These are phyloP conservation scores for Byasa hedistus DNA, from an alignment of 2,888 invertebrate genomes.

Conservation along the genomic window DNA sequence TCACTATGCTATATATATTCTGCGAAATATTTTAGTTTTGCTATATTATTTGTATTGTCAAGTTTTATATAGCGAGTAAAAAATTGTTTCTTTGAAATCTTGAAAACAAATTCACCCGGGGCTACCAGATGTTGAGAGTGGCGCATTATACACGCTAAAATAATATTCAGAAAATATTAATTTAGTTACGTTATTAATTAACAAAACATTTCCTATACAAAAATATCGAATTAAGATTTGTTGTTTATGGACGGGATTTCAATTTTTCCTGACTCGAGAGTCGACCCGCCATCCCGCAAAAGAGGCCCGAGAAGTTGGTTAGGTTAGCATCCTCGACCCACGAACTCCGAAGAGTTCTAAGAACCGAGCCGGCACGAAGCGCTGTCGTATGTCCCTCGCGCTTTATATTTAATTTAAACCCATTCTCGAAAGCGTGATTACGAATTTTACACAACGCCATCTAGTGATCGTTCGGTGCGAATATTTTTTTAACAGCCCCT, in stretches of 20 bases:
- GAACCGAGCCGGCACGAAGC: slow-evolving; percentile 88
- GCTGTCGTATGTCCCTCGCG: slow-evolving; percentile 44
- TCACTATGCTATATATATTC: too few relatives aligned
- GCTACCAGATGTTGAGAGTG: too few relatives aligned
- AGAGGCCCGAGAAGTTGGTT: slow-evolving; percentile 77
- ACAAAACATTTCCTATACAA: slow-evolving; percentile 12
- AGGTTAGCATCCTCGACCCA: slow-evolving; percentile 79
- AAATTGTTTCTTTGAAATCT: neutral
- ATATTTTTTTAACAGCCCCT: neutral
- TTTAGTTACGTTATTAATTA: too few relatives aligned
- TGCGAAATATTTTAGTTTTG: too few relatives aligned
- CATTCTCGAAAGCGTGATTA: slow-evolving; percentile 17
- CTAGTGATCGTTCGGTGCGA: slow-evolving; percentile 4
- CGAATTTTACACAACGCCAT: slow-evolving; percentile 9
- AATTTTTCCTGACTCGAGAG: slow-evolving; percentile 72
- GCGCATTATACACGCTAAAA: too few relatives aligned
- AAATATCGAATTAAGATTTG: neutral
- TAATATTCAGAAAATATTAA: too few relatives aligned
- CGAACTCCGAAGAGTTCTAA: slow-evolving; percentile 84
- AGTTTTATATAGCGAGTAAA: too few relatives aligned
- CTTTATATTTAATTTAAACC: neutral
- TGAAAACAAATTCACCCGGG: neutral
- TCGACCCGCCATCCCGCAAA: slow-evolving; percentile 73
- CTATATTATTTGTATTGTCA: too few relatives aligned
- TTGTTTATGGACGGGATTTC: slow-evolving; percentile 57